These are phyloP conservation scores for Ophion costatus DNA, from an alignment of 2,888 invertebrate species.

Conservation along the genomic window DNA sequence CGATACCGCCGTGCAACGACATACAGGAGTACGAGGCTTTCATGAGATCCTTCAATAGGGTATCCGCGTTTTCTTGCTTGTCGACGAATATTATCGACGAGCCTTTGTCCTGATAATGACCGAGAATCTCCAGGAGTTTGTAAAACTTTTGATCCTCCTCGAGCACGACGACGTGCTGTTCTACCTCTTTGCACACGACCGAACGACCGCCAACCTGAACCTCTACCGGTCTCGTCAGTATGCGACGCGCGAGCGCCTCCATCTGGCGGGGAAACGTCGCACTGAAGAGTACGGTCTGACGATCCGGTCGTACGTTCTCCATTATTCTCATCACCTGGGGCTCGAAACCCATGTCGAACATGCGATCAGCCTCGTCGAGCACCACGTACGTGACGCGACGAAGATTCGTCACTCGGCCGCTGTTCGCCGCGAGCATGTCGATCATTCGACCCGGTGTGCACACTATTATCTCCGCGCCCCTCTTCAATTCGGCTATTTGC, in stretches of 20 bases:
- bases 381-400: constrained; percentile 98
- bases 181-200: constrained; percentile 98
- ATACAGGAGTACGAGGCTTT: constrained; percentile 98
- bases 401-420: constrained; percentile 98
- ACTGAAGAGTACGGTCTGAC: constrained; percentile 99
- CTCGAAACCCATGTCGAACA: constrained; percentile 99
- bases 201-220: constrained; percentile 98
- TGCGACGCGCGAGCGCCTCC: constrained; percentile 98
- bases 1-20: constrained; percentile 99
- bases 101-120: constrained; percentile 95
- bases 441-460: constrained; percentile 99
- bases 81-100: constrained; percentile 99
- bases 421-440: constrained; percentile 99
- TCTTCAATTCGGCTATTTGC: constrained; percentile 97
- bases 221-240: constrained; percentile 97
- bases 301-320: constrained; percentile 97
- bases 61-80: constrained; percentile 98
- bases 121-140: constrained; percentile 98
- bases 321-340: constrained; percentile 98
- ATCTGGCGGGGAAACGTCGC: constrained; percentile 99
- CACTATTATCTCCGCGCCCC: constrained; percentile 99
- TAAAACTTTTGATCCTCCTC: constrained; percentile 99
- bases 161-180: constrained; percentile 96
- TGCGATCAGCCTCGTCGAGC: constrained; percentile 98
- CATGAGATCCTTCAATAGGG: constrained; percentile 96